phyloP scores from a whole-genome alignment of 2,888 invertebrate genomes.

The Phalangium opilio region DNA sequence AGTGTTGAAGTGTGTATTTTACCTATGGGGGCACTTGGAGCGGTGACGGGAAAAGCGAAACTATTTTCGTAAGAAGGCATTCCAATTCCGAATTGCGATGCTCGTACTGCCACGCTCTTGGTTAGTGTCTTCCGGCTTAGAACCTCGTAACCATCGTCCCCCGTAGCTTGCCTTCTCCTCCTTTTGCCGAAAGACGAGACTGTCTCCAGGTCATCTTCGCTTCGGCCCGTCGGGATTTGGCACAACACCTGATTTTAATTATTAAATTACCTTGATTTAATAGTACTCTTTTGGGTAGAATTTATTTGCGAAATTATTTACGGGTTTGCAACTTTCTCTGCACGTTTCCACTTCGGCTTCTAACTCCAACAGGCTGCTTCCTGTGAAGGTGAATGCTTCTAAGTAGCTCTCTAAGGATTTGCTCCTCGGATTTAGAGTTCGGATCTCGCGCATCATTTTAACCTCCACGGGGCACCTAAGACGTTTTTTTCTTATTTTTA shows the following conservation, averaged over 20 bases:
- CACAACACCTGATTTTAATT: constrained; percentile 19
- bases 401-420: constrained; percentile 22
- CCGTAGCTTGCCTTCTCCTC: constrained; percentile 9
- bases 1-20: too few relatives aligned
- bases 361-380: constrained; percentile 18
- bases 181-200: constrained; percentile 21
- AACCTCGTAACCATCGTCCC: constrained; percentile 10
- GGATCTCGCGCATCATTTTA: constrained; percentile 23
- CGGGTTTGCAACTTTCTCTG: constrained; percentile 21
- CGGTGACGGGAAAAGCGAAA: constrained; percentile 13
- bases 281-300: too few relatives aligned
- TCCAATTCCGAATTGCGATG: constrained; percentile 11
- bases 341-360: constrained; percentile 24
- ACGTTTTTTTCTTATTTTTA: too few relatives aligned
- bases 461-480: constrained; percentile 22
- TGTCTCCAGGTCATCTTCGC: constrained; percentile 21
- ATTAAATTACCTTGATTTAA: too few relatives aligned
- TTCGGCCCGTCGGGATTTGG: constrained; percentile 21
- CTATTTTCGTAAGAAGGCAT: constrained; percentile 9
- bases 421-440: constrained; percentile 19
- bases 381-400: constrained; percentile 23
- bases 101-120: constrained; percentile 16
- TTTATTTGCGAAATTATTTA: constrained; percentile 8
- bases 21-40: constrained; percentile 1
- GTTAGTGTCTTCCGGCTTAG: constrained; percentile 14